Conservation (phyloP, 2,797 vertebrate species). For the Clarias platycephalus region DNA sequence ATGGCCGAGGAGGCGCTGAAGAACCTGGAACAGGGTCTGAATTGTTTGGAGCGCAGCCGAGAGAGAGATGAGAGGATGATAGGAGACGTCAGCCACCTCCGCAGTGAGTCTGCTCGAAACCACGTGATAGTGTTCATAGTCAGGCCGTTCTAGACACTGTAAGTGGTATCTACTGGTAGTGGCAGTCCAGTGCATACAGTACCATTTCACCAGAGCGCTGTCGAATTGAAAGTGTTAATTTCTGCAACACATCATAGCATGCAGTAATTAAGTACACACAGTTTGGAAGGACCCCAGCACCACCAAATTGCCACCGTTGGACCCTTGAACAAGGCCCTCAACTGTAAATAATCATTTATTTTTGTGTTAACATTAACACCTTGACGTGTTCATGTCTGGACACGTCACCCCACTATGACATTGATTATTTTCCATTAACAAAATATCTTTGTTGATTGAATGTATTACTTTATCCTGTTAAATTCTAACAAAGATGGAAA, state of each 20-base stretch:
- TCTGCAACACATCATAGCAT: background rate
- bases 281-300: too few species aligned
- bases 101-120: slow-evolving; percentile 76
- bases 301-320: too few species aligned
- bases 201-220: background rate
- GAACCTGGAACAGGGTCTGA: slow-evolving; percentile 89
- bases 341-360: background rate
- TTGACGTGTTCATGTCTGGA: background rate
- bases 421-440: background rate
- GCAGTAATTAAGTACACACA: background rate
- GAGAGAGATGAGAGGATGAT: slow-evolving; percentile 94
- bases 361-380: background rate
- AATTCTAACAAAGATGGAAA: background rate
- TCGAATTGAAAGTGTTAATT: background rate
- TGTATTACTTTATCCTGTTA: background rate
- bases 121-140: background rate
- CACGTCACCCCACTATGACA: background rate
- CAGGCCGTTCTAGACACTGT: background rate
- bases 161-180: background rate
- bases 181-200: background rate
- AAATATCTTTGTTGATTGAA: background rate
- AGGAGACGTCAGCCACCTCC: slow-evolving; percentile 89
- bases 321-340: too few species aligned
- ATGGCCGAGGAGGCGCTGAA: slow-evolving; percentile 87
- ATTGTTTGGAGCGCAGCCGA: slow-evolving; percentile 80